Base-by-base conservation (phyloP, 2,888 invertebrate genomes). In the Hirtodrosophila histrioides region DNA sequence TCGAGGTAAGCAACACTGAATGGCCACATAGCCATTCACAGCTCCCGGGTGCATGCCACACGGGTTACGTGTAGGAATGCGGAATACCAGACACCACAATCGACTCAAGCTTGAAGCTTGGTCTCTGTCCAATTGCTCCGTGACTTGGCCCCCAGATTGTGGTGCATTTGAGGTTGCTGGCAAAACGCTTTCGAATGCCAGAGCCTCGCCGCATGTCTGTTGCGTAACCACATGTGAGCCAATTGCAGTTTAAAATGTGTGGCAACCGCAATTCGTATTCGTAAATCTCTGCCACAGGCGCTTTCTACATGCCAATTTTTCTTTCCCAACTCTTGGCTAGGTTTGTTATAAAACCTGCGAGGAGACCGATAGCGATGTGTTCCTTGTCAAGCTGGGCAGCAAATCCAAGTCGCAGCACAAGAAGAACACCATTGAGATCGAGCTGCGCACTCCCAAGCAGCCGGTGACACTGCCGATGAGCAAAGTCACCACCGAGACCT, bases 331-430 rank as follows among this genome's bases (percentile, higher is more conserved):
- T 51, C n/a, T 45, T 40, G 53, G 55, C 8, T 60, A 91, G 91
- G 89, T 92, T 12, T 92, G 92, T 56, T 90, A 90, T 61, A 90
- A 89, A 67, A 89, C 90, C 9, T 90, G 89, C 64, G 88, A 94
- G 0, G 94, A 95, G 78, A 94, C 94, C 0, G 94, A 95, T 50
- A 94, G 94, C 78, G 95, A 95, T 77, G 93, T 95, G 0, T 95
- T 95, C 73, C 92, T 96, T 4, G 91, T 96, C 45, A 94, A 95
- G 81, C 94, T 96, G 58, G 96, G 96, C 1, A 96, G 95, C 85
- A 96, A 96, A 86, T 94, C 94, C 0, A 94, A 95, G 33, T 94
- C 94, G 0, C 93, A 93, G 41, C 94, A 94, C 64, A 95, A 95
- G 91, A 95, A 95, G 84, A 93, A 93, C 44, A 93, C 93, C 51